phyloP scores from a whole-genome alignment of 2,797 vertebrate genomes.

The Sternotherus odoratus region DNA sequence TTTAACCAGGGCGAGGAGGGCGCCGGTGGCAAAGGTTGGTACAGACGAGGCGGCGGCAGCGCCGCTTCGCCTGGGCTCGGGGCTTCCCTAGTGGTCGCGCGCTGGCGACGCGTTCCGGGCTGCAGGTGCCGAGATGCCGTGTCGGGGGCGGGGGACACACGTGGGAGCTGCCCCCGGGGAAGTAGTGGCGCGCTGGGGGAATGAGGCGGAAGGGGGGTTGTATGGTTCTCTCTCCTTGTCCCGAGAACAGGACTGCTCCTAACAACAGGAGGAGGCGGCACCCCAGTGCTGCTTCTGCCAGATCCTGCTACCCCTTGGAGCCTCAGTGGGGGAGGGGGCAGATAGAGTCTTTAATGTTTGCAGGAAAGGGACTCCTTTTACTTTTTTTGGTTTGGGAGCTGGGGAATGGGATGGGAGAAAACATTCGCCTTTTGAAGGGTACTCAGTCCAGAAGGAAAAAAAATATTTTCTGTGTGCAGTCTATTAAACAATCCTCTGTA shows the following conservation, averaged over 20 bases:
- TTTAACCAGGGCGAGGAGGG: constrained; percentile 83
- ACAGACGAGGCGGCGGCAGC: not conserved
- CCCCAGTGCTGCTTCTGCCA: not conserved
- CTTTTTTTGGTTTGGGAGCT: not conserved
- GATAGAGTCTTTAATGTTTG: not conserved
- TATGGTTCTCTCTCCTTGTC: not conserved
- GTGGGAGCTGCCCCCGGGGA: no score
- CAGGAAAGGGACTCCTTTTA: not conserved
- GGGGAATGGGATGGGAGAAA: not conserved
- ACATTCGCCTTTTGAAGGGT: not conserved
- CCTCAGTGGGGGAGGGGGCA: not conserved
- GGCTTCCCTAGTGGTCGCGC: no score
- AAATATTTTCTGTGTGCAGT: not conserved
- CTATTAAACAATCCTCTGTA: not conserved
- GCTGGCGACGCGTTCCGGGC: no score
- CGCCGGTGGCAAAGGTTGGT: constrained; percentile 77
- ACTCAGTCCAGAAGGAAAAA: not conserved
- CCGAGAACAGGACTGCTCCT: not conserved
- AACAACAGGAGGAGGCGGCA: no score
- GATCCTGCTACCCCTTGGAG: not conserved
- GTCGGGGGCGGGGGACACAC: no score
- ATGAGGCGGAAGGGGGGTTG: not conserved
- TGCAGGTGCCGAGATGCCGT: not conserved
- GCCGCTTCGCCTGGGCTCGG: not conserved
- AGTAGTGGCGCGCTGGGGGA: no score